phyloP scores from a whole-genome alignment of 2,888 invertebrate genomes.

The Nemurella pictetii region DNA sequence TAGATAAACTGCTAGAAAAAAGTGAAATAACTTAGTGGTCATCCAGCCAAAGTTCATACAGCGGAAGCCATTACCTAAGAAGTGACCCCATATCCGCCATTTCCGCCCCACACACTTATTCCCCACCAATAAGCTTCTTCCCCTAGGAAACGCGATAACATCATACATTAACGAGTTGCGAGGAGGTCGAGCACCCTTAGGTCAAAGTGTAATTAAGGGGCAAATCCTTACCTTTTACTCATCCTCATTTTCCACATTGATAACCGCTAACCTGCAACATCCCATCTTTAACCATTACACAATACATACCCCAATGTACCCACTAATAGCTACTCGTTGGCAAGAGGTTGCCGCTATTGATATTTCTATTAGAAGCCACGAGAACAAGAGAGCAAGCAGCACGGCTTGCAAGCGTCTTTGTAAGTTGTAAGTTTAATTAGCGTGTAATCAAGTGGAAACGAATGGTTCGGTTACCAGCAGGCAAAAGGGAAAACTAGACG shows the following conservation, averaged over 20 bases:
- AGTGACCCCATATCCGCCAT: too few species aligned
- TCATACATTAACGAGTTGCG: background rate
- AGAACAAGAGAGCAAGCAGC: background rate
- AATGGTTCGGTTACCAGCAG: slow-evolving; percentile 20
- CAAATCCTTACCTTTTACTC: background rate
- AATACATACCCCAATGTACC: background rate
- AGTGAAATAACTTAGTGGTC: background rate
- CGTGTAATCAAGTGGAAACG: slow-evolving; percentile 30
- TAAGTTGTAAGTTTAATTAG: slow-evolving; percentile 33
- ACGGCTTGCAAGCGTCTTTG: background rate
- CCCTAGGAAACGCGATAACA: background rate
- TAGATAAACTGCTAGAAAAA: too few species aligned
- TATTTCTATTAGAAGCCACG: background rate
- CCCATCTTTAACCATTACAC: background rate
- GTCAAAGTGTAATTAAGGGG: background rate
- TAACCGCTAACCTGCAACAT: background rate
- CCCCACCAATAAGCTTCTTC: background rate
- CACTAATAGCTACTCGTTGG: background rate
- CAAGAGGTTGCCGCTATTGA: background rate
- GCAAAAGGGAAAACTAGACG: slow-evolving; percentile 1
- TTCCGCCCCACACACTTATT: too few species aligned
- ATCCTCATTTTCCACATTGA: background rate
- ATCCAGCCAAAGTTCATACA: too few species aligned
- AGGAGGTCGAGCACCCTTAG: background rate
- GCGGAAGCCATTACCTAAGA: too few species aligned